These are phyloP conservation scores for Hirtodrosophila duncani DNA, from an alignment of 2,888 invertebrate species.

Conservation along the genomic window DNA sequence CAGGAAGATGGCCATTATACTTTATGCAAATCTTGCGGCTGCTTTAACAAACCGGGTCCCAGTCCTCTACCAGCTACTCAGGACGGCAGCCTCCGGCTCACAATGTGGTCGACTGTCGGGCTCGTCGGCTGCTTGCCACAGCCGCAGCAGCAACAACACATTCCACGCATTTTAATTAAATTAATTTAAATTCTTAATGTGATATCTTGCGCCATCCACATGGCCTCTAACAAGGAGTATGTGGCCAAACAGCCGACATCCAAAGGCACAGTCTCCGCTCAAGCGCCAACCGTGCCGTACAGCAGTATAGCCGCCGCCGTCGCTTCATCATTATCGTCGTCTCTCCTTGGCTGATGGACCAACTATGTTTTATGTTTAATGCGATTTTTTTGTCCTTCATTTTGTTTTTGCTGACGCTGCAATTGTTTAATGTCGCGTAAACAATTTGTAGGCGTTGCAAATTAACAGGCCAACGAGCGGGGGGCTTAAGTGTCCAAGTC, in stretches of 20 bases:
- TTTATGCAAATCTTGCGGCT: slow-evolving; percentile 69
- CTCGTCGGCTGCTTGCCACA: slow-evolving; percentile 7
- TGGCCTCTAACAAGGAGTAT: slow-evolving; percentile 35
- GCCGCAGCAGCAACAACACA: slow-evolving; percentile 20
- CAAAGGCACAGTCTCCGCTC: background rate
- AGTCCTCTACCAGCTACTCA: slow-evolving; percentile 17
- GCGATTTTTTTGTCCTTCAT: slow-evolving; percentile 4
- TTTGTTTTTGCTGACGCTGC: slow-evolving; percentile 51
- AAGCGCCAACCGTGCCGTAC: background rate
- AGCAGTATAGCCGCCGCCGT: too few relatives aligned
- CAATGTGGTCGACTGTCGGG: slow-evolving; percentile 24
- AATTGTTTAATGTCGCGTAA: slow-evolving; percentile 66
- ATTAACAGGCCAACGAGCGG: slow-evolving; percentile 42
- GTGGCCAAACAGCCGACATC: slow-evolving; percentile 18
- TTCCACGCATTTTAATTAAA: slow-evolving; percentile 68
- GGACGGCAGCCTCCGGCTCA: slow-evolving; percentile 21
- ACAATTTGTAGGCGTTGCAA: slow-evolving; percentile 56
- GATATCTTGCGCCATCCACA: slow-evolving; percentile 48
- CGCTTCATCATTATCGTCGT: too few relatives aligned
- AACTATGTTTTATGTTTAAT: slow-evolving; percentile 35
- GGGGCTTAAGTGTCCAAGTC: slow-evolving; percentile 28
- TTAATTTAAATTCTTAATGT: slow-evolving; percentile 71
- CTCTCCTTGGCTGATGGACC: too few relatives aligned
- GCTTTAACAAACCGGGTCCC: slow-evolving; percentile 53
- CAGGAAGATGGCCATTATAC: slow-evolving; percentile 67